These are phyloP conservation scores for Falcunculus frontatus DNA, from an alignment of 2,113 vertebrate species.

Conservation along the genomic window DNA sequence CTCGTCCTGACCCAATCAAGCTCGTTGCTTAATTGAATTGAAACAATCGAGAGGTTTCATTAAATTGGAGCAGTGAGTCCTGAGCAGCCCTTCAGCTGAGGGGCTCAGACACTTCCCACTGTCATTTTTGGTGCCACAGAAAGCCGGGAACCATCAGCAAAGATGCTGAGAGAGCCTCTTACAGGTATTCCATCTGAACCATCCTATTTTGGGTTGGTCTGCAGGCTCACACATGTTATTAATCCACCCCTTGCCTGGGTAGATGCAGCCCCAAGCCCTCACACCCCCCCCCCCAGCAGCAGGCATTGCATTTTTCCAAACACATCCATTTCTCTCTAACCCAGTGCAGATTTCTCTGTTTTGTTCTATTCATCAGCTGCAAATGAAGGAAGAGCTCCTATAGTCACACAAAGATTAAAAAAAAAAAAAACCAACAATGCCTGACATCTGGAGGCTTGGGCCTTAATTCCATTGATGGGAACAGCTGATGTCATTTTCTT, in stretches of 20 bases:
- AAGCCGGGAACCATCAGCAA: not conserved
- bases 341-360: slow-evolving; percentile 22
- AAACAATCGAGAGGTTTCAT: not conserved
- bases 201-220: not conserved
- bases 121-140: not conserved
- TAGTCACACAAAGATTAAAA: not conserved
- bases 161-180: not conserved
- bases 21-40: not conserved
- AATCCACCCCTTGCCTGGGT: not conserved
- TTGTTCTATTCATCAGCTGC: slow-evolving; percentile 21
- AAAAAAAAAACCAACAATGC: not conserved
- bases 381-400: slow-evolving; percentile 14
- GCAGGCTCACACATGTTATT: not conserved
- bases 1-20: not conserved
- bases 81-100: not conserved
- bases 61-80: not conserved
- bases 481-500: not conserved
- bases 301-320: not conserved
- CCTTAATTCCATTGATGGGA: not conserved
- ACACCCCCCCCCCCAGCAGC: slow-evolving; percentile 6
- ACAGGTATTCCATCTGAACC: not conserved
- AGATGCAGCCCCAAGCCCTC: not conserved
- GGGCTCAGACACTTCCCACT: not conserved
- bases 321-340: slow-evolving; percentile 4
- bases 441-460: slow-evolving; percentile 48